Evolutionary conservation across 2,888 invertebrate genomes (phyloP).

Genomic region (Octonoba sinensis): DNA sequence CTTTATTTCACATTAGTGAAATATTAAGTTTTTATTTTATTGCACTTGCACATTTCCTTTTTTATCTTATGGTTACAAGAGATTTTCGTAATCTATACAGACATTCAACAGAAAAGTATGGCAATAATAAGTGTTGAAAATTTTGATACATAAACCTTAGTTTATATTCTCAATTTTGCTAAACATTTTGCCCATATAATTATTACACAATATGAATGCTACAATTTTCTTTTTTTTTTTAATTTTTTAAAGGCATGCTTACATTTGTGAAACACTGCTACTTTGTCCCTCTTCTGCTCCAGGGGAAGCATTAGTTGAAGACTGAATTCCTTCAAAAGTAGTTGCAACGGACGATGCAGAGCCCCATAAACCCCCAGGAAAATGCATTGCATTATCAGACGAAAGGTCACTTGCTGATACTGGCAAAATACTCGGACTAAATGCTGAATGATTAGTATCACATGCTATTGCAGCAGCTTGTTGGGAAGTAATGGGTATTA

Average conservation of each 20-base stretch:
- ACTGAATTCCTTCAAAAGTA: conserved; percentile 48
- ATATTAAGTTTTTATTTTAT: too few relatives aligned
- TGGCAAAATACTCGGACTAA: conserved; percentile 47
- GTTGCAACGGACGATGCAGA: conserved; percentile 57
- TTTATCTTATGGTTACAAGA: too few relatives aligned
- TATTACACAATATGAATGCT: too few relatives aligned
- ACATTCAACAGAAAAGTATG: too few relatives aligned
- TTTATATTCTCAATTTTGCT: too few relatives aligned
- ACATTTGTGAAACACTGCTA: conserved; percentile 53
- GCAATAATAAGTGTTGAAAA: too few relatives aligned
- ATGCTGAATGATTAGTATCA: conserved; percentile 50
- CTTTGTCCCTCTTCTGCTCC: conserved; percentile 49
- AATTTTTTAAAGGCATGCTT: conserved; percentile 4
- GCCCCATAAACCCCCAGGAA: conserved; percentile 59
- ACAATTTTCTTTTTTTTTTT: too few relatives aligned
- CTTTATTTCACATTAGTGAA: too few relatives aligned
- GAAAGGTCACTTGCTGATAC: conserved; percentile 58
- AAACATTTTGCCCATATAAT: too few relatives aligned
- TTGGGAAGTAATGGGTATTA: conserved; percentile 45
- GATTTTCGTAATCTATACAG: too few relatives aligned
- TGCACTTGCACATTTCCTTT: too few relatives aligned
- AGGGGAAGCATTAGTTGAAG: conserved; percentile 42
- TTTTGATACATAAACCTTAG: too few relatives aligned
- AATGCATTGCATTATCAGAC: conserved; percentile 60
- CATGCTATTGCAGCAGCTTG: conserved; percentile 35